These are phyloP conservation scores for Sclerodermus sp. DNA, from an alignment of 2,888 invertebrate species.

Conservation along the genomic window DNA sequence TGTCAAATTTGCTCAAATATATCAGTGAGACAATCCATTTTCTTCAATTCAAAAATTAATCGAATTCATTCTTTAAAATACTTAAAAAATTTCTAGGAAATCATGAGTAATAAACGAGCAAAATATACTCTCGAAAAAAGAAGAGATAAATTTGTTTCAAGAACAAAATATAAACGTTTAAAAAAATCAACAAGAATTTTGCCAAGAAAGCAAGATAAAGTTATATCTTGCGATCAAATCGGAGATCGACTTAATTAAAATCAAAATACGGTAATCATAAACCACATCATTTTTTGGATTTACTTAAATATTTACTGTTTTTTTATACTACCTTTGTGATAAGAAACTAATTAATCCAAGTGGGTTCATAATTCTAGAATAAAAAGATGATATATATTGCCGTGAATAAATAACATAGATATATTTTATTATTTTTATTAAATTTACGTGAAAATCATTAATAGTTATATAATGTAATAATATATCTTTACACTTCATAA, in stretches of 20 bases:
- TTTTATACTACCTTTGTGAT: no score
- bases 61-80: neutral
- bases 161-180: conserved; percentile 12
- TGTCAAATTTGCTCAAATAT: conserved; percentile 40
- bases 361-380: no score
- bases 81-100: neutral
- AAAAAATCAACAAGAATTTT: conserved; percentile 12
- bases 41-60: conserved; percentile 1
- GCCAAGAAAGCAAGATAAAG: conserved; percentile 4
- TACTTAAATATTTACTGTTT: no score
- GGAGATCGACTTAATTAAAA: conserved; percentile 3
- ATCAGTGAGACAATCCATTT: no score
- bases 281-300: no score
- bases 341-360: no score
- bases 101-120: conserved; percentile 5
- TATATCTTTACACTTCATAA: conserved; percentile 13
- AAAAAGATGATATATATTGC: no score
- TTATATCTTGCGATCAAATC: neutral
- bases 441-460: no score
- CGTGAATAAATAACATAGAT: no score
- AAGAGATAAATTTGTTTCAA: neutral
- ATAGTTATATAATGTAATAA: conserved; percentile 6
- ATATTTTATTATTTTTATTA: no score
- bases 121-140: conserved; percentile 2
- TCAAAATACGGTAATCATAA: no score